Evolutionary conservation across 2,797 vertebrate genomes (phyloP).

Genomic region (Eidolon dupreanum): DNA sequence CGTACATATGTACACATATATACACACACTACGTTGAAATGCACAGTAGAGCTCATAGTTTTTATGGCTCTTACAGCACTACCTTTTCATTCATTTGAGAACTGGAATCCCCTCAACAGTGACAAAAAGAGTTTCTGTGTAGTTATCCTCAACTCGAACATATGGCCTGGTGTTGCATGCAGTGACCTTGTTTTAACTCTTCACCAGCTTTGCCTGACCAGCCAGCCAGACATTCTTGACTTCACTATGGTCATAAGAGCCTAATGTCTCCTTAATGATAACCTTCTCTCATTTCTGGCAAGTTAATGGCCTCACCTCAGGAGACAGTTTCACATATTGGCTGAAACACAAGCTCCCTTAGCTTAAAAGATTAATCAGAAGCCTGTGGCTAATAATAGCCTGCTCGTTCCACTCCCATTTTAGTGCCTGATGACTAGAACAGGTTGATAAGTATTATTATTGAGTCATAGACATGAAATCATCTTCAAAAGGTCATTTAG

Average conservation of each 20-base stretch:
- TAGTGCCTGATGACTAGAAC: conserved; percentile 56
- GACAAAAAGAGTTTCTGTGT: neutral
- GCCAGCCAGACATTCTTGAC: conserved; percentile 41
- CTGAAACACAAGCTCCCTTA: conserved; percentile 70
- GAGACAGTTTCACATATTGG: conserved; percentile 73
- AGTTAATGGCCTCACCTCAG: conserved; percentile 69
- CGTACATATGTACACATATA: neutral
- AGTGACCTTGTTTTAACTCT: conserved; percentile 57
- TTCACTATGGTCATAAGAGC: conserved; percentile 53
- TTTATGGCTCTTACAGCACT: neutral
- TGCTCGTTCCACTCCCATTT: conserved; percentile 33
- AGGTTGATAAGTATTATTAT: conserved; percentile 70
- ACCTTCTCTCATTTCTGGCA: conserved; percentile 62
- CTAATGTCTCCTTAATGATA: conserved; percentile 75
- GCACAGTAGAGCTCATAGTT: neutral
- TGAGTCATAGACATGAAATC: conserved; percentile 59
- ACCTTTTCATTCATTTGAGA: neutral
- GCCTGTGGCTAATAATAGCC: conserved; percentile 68
- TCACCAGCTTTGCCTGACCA: conserved; percentile 38
- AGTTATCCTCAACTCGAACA: conserved; percentile 24
- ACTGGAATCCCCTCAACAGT: neutral
- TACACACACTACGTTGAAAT: neutral
- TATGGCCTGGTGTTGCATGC: conserved; percentile 52
- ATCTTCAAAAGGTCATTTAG: conserved; percentile 65
- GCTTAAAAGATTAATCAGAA: conserved; percentile 76